phyloP scores from a whole-genome alignment of 2,888 invertebrate genomes.

The Eudasyphora cyanicolor region DNA sequence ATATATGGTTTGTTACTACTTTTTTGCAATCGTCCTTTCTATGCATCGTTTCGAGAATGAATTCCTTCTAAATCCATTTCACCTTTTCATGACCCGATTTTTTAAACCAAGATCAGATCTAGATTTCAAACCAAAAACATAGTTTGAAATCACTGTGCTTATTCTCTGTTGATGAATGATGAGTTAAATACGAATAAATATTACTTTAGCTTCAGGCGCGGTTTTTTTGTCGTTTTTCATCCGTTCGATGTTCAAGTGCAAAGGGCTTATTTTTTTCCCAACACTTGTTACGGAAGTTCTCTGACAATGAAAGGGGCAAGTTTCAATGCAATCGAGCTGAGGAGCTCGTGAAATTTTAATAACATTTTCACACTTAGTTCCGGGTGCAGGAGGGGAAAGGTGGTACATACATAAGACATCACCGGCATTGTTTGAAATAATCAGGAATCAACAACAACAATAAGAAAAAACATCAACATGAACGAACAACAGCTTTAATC shows the following conservation, averaged over 20 bases:
- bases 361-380: slow-evolving; percentile 69
- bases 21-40: too few species aligned
- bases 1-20: too few species aligned
- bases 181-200: neutral
- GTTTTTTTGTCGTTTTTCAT: slow-evolving; percentile 6
- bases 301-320: slow-evolving; percentile 17
- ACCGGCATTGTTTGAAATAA: slow-evolving; percentile 71
- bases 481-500: slow-evolving; percentile 71
- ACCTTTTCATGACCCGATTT: too few species aligned
- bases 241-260: neutral
- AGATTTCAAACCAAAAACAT: too few species aligned
- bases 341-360: slow-evolving; percentile 50
- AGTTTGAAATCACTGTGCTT: neutral
- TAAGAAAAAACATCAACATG: neutral
- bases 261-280: slow-evolving; percentile 28
- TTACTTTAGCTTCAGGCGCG: slow-evolving; percentile 42
- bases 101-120: too few species aligned
- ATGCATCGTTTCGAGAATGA: too few species aligned
- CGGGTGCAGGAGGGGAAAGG: slow-evolving; percentile 34
- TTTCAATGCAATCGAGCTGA: slow-evolving; percentile 24
- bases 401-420: neutral
- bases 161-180: neutral
- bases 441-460: slow-evolving; percentile 73
- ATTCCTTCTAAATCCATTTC: too few species aligned
- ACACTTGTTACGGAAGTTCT: slow-evolving; percentile 52